Conservation (phyloP, 2,888 invertebrate genomes). For the Ectemnius lituratus region DNA sequence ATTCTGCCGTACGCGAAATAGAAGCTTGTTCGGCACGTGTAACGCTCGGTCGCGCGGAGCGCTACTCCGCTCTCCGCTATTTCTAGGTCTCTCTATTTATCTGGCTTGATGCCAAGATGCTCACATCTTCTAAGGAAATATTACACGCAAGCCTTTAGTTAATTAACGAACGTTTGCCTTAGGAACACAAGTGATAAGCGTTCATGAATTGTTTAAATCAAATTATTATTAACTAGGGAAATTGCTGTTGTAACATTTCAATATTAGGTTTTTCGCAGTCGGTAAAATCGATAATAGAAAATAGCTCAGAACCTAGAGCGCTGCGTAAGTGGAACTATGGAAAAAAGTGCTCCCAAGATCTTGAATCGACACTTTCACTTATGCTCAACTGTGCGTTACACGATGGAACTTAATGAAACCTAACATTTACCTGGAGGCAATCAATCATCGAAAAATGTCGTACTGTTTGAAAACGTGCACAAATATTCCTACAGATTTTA, state of each 20-base stretch:
- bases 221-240: too few relatives aligned
- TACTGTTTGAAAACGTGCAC: too few relatives aligned
- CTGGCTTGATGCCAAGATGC: slow-evolving; percentile 56
- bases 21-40: slow-evolving; percentile 43
- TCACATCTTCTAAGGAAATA: slow-evolving; percentile 19
- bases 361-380: slow-evolving; percentile 10
- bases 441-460: too few relatives aligned
- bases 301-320: too few relatives aligned
- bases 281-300: too few relatives aligned
- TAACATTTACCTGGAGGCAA: too few relatives aligned
- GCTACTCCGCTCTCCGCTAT: slow-evolving; percentile 54
- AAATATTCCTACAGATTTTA: too few relatives aligned
- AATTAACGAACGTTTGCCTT: background rate
- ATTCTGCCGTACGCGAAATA: slow-evolving; percentile 34
- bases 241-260: too few relatives aligned
- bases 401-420: too few relatives aligned
- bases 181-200: too few relatives aligned
- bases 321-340: slow-evolving; percentile 2
- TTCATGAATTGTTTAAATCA: too few relatives aligned
- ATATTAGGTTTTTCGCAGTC: too few relatives aligned
- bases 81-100: slow-evolving; percentile 62
- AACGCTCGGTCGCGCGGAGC: background rate
- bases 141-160: slow-evolving; percentile 5
- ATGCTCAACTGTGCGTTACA: background rate
- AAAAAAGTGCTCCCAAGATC: slow-evolving; percentile 9